phyloP scores from a whole-genome alignment of 2,113 vertebrate genomes.

The Abramis brama region DNA sequence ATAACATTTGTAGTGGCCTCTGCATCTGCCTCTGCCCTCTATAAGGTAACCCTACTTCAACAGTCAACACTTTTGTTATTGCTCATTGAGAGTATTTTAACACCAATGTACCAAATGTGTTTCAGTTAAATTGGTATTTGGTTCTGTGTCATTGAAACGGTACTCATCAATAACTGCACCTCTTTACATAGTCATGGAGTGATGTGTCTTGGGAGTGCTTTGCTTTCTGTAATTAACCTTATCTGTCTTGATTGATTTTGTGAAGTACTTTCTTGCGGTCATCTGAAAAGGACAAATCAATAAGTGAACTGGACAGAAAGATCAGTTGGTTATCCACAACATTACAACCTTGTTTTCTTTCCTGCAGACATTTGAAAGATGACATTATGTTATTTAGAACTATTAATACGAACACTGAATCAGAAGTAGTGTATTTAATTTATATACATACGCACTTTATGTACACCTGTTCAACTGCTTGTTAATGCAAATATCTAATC shows the following conservation, averaged over 20 bases:
- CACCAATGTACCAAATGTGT: neutral
- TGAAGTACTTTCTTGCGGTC: neutral
- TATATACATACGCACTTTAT: neutral
- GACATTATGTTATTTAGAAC: neutral
- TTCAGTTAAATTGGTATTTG: neutral
- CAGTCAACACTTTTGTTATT: neutral
- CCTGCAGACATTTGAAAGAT: neutral
- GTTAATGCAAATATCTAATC: too few species aligned
- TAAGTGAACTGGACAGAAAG: constrained; percentile 45
- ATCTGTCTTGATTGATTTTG: neutral
- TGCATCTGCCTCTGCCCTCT: constrained; percentile 93
- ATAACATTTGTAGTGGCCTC: constrained; percentile 94
- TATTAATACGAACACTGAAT: neutral
- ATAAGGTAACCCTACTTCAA: constrained; percentile 82
- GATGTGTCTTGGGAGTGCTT: neutral
- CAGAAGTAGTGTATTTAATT: neutral
- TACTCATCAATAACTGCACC: neutral
- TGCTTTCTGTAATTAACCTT: constrained; percentile 25
- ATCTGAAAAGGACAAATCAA: constrained; percentile 13
- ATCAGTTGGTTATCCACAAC: constrained; percentile 31
- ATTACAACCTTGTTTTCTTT: neutral
- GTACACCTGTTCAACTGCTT: too few species aligned
- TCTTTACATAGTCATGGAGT: neutral
- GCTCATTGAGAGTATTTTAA: neutral
- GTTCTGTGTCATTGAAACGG: neutral